Conservation (phyloP, 2,888 invertebrate species). For the Ophonus ardosiacus region DNA sequence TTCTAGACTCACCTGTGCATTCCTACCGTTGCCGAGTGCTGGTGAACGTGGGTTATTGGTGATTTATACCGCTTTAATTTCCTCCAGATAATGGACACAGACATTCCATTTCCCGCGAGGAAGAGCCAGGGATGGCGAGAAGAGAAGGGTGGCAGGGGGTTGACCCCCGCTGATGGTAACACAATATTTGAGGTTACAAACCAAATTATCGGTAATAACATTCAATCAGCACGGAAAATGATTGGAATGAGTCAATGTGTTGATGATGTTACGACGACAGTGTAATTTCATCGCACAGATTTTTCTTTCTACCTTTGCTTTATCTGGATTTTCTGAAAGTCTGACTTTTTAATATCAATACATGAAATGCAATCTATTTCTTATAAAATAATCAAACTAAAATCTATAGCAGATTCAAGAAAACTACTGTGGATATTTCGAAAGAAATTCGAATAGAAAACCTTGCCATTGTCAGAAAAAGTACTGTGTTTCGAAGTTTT, state of each 20-base stretch:
- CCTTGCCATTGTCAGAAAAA: no score
- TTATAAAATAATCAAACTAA: no score
- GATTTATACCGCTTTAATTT: constrained; percentile 64
- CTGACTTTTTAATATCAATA: no score
- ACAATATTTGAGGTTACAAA: constrained; percentile 62
- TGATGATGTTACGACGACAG: neutral
- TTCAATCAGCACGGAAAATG: constrained; percentile 54
- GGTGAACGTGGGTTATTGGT: constrained; percentile 53
- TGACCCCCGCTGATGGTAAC: constrained; percentile 53
- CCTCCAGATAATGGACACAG: constrained; percentile 64
- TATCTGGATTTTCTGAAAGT: neutral
- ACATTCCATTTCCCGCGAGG: constrained; percentile 62
- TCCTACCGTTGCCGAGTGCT: neutral
- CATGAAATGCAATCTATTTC: no score
- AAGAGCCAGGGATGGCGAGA: neutral
- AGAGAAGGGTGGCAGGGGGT: neutral
- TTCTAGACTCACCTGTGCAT: neutral
- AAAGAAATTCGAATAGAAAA: no score
- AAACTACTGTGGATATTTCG: no score
- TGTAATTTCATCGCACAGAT: neutral
- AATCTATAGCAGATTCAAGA: no score
- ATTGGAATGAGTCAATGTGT: constrained; percentile 33
- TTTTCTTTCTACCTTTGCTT: constrained; percentile 7
- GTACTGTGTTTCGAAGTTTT: no score
- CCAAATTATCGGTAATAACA: constrained; percentile 58